Evolutionary conservation across 2,113 vertebrate genomes (phyloP).

Genomic region (Pycnonotus jocosus): DNA sequence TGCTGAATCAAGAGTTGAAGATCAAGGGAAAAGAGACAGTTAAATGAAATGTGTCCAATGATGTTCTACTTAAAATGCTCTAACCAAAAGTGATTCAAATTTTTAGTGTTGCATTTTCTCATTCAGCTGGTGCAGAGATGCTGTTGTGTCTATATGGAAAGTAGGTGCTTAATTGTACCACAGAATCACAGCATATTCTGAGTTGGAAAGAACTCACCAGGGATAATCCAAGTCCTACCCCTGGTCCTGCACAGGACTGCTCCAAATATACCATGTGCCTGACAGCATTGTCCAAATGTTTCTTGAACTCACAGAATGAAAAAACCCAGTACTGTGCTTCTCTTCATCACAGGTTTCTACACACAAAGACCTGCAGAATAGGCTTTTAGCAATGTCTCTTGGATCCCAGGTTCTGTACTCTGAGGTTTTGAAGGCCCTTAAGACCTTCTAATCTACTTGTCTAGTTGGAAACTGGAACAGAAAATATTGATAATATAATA

Average conservation of each 20-base stretch:
- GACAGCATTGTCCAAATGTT: background rate
- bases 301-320: background rate
- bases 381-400: background rate
- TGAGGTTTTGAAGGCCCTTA: background rate
- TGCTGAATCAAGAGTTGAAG: background rate
- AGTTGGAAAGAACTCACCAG: background rate
- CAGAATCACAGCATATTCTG: background rate
- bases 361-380: background rate
- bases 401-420: background rate
- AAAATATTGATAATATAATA: conserved; percentile 20
- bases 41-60: background rate
- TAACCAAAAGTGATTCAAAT: background rate
- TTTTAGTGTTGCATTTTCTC: background rate
- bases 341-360: background rate
- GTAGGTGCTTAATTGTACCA: background rate
- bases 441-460: conserved; percentile 12
- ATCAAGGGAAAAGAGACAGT: background rate
- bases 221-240: background rate
- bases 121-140: background rate
- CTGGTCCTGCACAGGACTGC: background rate
- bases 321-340: background rate
- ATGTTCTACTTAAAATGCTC: background rate
- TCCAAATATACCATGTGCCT: background rate
- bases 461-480: conserved; percentile 32
- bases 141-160: background rate